Percentiles rank a stretch among this genome's conserved stretches.
These are phyloP conservation scores for Microtus oregoni DNA, from an alignment of 2,113 vertebrate species.

Conservation along the genomic window DNA sequence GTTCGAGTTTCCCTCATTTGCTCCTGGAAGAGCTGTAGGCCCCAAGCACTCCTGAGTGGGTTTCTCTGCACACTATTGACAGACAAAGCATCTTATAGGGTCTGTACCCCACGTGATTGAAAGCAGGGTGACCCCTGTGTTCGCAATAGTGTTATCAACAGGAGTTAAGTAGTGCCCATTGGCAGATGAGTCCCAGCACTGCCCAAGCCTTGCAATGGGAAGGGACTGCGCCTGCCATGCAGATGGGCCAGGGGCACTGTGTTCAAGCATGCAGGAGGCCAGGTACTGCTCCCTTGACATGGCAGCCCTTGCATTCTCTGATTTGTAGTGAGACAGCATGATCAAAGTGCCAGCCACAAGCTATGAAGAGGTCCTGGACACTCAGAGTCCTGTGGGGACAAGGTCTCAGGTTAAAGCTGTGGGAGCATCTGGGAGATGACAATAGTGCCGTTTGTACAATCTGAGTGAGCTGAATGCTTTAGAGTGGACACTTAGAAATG, in stretches of 20 bases:
- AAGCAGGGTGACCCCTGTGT: fast-evolving
- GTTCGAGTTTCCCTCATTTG: too few relatives aligned
- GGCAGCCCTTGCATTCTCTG: fast-evolving
- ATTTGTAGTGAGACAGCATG: neutral
- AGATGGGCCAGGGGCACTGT: fast-evolving
- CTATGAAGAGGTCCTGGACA: fast-evolving
- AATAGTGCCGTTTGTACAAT: neutral
- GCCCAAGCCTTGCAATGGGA: neutral
- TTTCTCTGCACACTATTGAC: neutral
- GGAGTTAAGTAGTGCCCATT: fast-evolving
- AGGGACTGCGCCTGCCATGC: fast-evolving
- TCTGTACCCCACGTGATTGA: fast-evolving
- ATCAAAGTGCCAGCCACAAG: fast-evolving
- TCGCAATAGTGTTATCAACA: fast-evolving
- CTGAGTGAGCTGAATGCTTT: fast-evolving
- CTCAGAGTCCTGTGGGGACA: fast-evolving
- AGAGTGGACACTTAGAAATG: fast-evolving
- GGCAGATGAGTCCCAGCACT: fast-evolving
- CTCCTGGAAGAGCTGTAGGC: neutral
- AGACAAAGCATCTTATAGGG: neutral
- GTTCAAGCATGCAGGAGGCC: neutral
- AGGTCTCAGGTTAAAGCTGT: neutral
- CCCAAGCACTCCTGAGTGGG: neutral
- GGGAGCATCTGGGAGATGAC: neutral
- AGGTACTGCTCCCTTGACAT: fast-evolving